Evolutionary conservation across 1,140 invertebrate genomes (phyloP), one percentile per base, ranked within the genome.

Genomic region (Neocloeon triangulifer): DNA sequence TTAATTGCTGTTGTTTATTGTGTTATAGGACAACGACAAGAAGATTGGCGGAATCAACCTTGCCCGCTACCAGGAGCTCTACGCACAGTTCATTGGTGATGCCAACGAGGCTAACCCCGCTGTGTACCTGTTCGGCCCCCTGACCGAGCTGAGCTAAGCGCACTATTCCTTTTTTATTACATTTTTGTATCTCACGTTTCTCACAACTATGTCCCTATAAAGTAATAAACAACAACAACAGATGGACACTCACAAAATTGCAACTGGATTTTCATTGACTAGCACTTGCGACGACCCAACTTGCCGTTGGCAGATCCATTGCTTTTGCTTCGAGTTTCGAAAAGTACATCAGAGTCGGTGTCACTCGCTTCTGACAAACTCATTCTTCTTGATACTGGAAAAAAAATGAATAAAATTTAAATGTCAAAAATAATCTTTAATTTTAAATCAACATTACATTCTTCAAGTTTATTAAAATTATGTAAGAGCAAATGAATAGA

Each of bases 21-120:
- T n/a, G 39, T 59, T 55, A 13, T 45, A 80, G 76, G 77, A 81
- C 39, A 74, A 78, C 31, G 78, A 82, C 50, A 59, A 69, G 46
- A 67, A 64, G 56, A 64, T 63, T 41, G 77, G 77, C 19, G 78
- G 78, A 15, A 51, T 82, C 9, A 73, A 65, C 4, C 46, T 80
- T 25, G 61, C 69, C 1, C 61, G 76, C 44, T 82, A 80, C 45
- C 74, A 81, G 51, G 76, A 81, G 49, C 56, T 81, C 0, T 82
- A 81, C 43, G 73, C 74, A 0, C 65, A 75, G 50, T 82, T 77
- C 55, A 59, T 82, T 25, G 72, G 76, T 13, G 73, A 79, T 50
- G 66, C 68, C 9, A 71, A 76, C 33, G 64, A 73, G 44, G 69
- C 66, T 37, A 61, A 59, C 41, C 61, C 64, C 32, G 75, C 73